A percentile compares a stretch with the other conserved stretches of the same genome.
Evolutionary conservation across 1,140 invertebrate species (phyloP).

Genomic region (Drosophila sturtevanti): DNA sequence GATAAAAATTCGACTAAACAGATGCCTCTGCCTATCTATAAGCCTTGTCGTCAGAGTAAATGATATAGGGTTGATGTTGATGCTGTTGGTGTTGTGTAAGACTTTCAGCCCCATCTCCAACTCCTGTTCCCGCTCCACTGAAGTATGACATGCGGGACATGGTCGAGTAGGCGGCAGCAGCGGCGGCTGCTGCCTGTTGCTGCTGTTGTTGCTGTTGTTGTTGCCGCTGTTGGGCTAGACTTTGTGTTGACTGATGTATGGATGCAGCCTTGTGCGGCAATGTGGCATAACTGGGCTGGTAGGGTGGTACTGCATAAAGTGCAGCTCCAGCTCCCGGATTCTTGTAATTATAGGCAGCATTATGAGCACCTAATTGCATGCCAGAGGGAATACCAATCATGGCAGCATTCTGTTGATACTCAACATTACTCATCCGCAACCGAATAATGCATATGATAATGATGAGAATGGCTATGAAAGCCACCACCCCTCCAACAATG

Average conservation of each 20-base stretch:
- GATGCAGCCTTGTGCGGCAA: constrained; percentile 85
- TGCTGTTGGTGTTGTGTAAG: constrained; percentile 58
- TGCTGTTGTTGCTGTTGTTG: constrained; percentile 83
- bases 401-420: constrained; percentile 87
- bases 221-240: constrained; percentile 84
- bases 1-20: constrained; percentile 24
- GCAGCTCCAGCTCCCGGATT: constrained; percentile 79
- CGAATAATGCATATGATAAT: constrained; percentile 94
- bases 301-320: constrained; percentile 84
- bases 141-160: constrained; percentile 82
- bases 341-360: constrained; percentile 84
- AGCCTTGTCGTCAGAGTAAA: constrained; percentile 82
- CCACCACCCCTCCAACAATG: constrained; percentile 95
- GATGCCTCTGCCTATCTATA: constrained; percentile 68
- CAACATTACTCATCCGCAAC: constrained; percentile 86
- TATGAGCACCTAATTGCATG: constrained; percentile 83
- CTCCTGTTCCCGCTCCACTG: constrained; percentile 60
- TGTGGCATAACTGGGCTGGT: constrained; percentile 85
- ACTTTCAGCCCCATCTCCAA: constrained; percentile 59
- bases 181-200: constrained; percentile 80
- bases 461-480: constrained; percentile 93
- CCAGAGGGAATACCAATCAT: constrained; percentile 84
- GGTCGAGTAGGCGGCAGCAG: constrained; percentile 78
- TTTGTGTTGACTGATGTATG: constrained; percentile 82
- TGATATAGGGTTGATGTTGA: constrained; percentile 79